A percentile compares a stretch with the other conserved stretches of the same genome.
Evolutionary conservation across 1,140 invertebrate genomes (phyloP).

Genomic region (Anastrepha ludens): DNA sequence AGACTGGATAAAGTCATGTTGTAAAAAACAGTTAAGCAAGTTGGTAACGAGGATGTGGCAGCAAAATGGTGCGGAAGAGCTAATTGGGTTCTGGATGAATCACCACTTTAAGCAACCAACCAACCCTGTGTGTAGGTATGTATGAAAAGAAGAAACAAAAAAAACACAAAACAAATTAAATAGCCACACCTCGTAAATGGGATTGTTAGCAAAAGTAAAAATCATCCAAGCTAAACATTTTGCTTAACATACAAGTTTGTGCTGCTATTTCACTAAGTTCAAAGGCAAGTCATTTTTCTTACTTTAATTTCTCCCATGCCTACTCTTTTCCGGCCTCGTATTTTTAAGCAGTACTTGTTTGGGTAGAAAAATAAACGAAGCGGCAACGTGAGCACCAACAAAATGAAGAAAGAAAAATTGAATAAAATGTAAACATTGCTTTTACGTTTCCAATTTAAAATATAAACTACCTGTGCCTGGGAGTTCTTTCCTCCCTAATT

Average conservation of each 20-base stretch:
- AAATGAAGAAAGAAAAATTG: too few species aligned
- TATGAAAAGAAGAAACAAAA: background rate
- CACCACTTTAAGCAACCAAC: too few species aligned
- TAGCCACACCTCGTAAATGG: too few species aligned
- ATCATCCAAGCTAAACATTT: conserved; percentile 6
- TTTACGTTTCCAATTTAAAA: conserved; percentile 35
- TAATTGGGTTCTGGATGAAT: too few species aligned
- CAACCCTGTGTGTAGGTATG: too few species aligned
- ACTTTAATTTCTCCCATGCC: background rate
- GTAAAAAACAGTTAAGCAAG: too few species aligned
- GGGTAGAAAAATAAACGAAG: background rate
- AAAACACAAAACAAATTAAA: too few species aligned
- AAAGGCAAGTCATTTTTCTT: background rate
- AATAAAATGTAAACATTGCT: background rate
- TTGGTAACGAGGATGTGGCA: too few species aligned
- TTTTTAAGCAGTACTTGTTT: background rate
- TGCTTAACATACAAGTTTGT: background rate
- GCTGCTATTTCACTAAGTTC: background rate
- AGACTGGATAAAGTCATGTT: too few species aligned
- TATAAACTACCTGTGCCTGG: conserved; percentile 8
- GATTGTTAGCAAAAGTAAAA: background rate
- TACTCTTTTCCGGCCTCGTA: background rate
- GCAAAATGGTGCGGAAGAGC: too few species aligned
- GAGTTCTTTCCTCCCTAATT: background rate
- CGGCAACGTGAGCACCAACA: too few species aligned